These are phyloP conservation scores for Pterobdella sp. DNA, from an alignment of 2,888 invertebrate genomes.

Conservation along the genomic window DNA sequence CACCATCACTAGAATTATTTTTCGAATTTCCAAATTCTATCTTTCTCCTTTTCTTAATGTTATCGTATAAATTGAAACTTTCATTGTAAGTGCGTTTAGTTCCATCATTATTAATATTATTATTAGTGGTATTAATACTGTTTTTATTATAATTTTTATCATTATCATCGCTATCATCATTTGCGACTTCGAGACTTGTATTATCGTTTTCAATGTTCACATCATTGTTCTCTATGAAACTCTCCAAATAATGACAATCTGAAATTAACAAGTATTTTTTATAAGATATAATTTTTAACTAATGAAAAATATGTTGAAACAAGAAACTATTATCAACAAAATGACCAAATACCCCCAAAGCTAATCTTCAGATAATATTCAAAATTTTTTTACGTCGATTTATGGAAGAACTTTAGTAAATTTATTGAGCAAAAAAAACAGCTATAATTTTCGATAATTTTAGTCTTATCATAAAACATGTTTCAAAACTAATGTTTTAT, in stretches of 20 bases:
- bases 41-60: neutral
- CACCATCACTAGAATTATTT: slow-evolving; percentile 4
- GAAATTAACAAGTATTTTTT: too few relatives aligned
- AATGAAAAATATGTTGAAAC: too few relatives aligned
- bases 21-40: neutral
- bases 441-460: too few relatives aligned
- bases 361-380: too few relatives aligned
- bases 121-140: neutral
- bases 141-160: neutral
- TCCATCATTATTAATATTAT: neutral
- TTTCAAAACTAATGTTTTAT: too few relatives aligned
- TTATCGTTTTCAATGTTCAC: neutral
- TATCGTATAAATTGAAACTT: neutral
- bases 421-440: too few relatives aligned
- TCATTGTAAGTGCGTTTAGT: neutral
- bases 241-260: neutral
- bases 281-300: too few relatives aligned
- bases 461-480: too few relatives aligned
- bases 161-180: neutral
- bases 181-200: neutral
- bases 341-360: too few relatives aligned
- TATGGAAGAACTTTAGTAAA: too few relatives aligned
- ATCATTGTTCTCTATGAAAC: neutral
- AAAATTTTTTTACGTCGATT: too few relatives aligned
- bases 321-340: too few relatives aligned